Evolutionary conservation across 2,797 vertebrate species (phyloP).

Genomic region (Pelochelys cantorii): DNA sequence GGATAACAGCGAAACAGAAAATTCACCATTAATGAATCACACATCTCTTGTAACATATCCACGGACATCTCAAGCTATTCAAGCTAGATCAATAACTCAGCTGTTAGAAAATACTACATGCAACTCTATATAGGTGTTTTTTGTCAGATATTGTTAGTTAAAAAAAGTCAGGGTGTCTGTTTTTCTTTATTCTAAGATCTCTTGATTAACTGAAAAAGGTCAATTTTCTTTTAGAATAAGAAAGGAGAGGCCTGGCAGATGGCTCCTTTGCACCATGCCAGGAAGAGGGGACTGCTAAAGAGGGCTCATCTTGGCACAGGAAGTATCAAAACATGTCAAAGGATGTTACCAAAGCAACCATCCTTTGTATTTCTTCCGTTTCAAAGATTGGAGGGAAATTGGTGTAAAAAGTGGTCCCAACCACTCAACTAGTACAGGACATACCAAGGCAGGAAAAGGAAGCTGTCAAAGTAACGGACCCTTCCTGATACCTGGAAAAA

Average conservation of each 20-base stretch:
- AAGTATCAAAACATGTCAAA: rapidly evolving
- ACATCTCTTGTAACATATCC: neutral
- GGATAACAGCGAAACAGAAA: neutral
- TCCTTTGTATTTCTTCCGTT: neutral
- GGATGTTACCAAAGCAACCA: neutral
- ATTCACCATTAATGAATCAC: neutral
- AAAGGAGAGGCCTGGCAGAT: neutral
- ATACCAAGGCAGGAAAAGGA: neutral
- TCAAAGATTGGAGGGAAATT: neutral
- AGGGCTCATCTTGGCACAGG: neutral
- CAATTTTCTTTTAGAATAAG: neutral
- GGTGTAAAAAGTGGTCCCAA: neutral
- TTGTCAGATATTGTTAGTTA: neutral
- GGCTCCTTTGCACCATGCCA: neutral
- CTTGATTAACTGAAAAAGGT: neutral
- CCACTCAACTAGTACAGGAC: neutral
- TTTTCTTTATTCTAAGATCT: neutral
- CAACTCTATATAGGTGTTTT: neutral
- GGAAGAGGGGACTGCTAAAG: neutral
- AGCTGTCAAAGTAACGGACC: neutral
- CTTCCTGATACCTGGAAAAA: neutral
- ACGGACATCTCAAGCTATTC: neutral
- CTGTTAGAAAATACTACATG: neutral
- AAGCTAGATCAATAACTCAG: neutral
- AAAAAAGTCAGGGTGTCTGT: neutral